Base-by-base conservation (phyloP, 2,888 invertebrate species). In the Siphonodentalium dalli region DNA sequence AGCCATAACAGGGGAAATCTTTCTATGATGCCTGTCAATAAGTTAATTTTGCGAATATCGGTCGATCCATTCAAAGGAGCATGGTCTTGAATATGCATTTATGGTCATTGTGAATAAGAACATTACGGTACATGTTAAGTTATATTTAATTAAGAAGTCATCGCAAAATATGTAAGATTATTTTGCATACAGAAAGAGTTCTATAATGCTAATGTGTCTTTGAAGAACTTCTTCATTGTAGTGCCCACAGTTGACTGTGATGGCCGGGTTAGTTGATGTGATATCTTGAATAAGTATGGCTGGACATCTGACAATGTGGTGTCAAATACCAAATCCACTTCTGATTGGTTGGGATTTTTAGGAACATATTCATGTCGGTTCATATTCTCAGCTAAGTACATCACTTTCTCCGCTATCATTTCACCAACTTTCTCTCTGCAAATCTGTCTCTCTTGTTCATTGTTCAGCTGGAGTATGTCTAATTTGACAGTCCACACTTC, bases 401-500 rank as follows among this genome's bases (percentile, higher is more conserved):
- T 87, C 47, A 98, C 91, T 80, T 95, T 95, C 74, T 98, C 97
- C 39, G 93, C 90, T 38, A 98, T 59, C 15, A 79, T 59, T 57
- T 84, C 84, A 11, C 83, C 83, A 15, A 84, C 78, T 41, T 79
- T 77, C 81, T 97, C 96, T 59, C 93, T 87, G 72, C 90, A 91
- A 68, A 88, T 86, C 81, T 91, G 92, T 69, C 92, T 85, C 75
- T 95, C 94, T 84, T 90, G 90, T 78, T 95, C 94, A 79, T 88
- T 91, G 58, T 89, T 88, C 45, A 94, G 85, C 70, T 90, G 89
- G 24, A 93, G 89, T 33, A 97, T 86, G 79, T 96, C 92, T 65
- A 98, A 86, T 71, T 91, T 89, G 6, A 98, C 87, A 29, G 94
- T 96, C 98, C 98, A 99, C 50, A 97, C 92, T 82, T 99, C 98